Conservation (phyloP, 1,140 invertebrate species). For the Drosophila albomicans region DNA sequence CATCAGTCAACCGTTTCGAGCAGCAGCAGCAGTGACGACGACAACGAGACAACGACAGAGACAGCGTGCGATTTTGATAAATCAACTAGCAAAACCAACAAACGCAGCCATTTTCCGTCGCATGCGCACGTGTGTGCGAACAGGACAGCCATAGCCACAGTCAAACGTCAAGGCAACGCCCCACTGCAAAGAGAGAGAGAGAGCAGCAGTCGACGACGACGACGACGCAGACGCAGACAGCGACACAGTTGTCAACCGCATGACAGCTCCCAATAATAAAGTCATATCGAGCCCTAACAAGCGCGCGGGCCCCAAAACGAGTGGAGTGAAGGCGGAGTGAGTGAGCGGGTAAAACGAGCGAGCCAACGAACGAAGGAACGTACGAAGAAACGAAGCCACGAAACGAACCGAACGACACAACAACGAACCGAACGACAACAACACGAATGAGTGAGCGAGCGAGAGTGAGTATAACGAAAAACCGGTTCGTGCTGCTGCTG, state of each 20-base stretch:
- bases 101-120: constrained; percentile 73
- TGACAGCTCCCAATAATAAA: constrained; percentile 83
- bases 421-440: constrained; percentile 6
- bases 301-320: constrained; percentile 47
- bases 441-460: background rate
- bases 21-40: background rate
- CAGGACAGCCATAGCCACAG: constrained; percentile 31
- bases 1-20: constrained; percentile 50
- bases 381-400: background rate
- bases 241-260: constrained; percentile 82
- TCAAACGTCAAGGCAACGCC: constrained; percentile 54
- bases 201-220: constrained; percentile 1
- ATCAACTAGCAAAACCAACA: constrained; percentile 67
- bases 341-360: constrained; percentile 26
- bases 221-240: constrained; percentile 58
- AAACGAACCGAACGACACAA: background rate
- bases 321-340: constrained; percentile 48
- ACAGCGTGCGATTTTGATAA: constrained; percentile 48
- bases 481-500: constrained; percentile 36
- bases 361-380: constrained; percentile 5
- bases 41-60: constrained; percentile 28
- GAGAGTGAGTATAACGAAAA: constrained; percentile 4
- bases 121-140: constrained; percentile 32
- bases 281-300: constrained; percentile 80
- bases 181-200: constrained; percentile 38